Percentiles rank a stretch among this genome's conserved stretches.
phyloP scores from a whole-genome alignment of 2,888 invertebrate species.

The Caenorhabditis sinica region DNA sequence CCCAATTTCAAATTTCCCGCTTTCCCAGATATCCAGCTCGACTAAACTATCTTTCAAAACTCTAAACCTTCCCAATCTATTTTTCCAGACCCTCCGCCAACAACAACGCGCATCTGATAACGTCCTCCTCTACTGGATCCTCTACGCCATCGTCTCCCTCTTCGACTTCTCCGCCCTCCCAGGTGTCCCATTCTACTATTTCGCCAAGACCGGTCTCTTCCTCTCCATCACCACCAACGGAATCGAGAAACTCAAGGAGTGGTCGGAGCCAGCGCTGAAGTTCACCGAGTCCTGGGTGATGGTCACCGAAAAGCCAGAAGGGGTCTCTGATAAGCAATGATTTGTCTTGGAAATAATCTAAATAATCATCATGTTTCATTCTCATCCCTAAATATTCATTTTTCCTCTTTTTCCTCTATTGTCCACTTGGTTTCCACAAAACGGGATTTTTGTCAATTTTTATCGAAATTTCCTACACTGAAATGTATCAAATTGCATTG shows the following conservation, averaged over 20 bases:
- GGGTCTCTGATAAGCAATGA: not conserved
- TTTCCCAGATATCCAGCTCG: too few relatives aligned
- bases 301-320: not conserved
- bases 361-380: too few relatives aligned
- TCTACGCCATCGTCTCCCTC: constrained; percentile 44
- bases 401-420: too few relatives aligned
- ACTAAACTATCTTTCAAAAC: too few relatives aligned
- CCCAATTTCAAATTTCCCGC: not conserved
- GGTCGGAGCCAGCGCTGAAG: constrained; percentile 49
- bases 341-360: too few relatives aligned
- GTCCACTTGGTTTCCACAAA: too few relatives aligned
- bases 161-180: constrained; percentile 48
- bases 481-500: too few relatives aligned
- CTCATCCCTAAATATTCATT: too few relatives aligned
- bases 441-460: too few relatives aligned
- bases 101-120: constrained; percentile 33
- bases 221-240: constrained; percentile 38
- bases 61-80: not conserved
- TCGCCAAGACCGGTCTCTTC: constrained; percentile 47
- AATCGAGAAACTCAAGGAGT: constrained; percentile 43
- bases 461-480: too few relatives aligned
- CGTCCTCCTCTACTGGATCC: constrained; percentile 53
- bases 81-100: constrained; percentile 26
- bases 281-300: constrained; percentile 57
- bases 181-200: constrained; percentile 39